These are phyloP conservation scores for Metopia argyrocephala DNA, from an alignment of 2,888 invertebrate species.

Conservation along the genomic window DNA sequence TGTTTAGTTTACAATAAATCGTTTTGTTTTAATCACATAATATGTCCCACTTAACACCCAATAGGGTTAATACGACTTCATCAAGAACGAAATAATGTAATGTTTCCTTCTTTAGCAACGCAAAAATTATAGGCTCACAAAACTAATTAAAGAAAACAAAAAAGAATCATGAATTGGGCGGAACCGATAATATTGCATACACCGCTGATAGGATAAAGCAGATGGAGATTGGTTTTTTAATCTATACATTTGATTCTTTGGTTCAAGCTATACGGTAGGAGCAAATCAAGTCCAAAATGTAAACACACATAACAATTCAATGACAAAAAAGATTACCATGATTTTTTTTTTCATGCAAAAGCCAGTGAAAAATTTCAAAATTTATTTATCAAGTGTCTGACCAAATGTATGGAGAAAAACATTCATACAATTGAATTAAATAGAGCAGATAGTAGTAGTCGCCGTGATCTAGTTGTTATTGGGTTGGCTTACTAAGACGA, in stretches of 20 bases:
- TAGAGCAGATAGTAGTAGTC: too few species aligned
- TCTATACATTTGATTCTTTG: not conserved
- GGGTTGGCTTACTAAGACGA: too few species aligned
- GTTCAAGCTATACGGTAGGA: constrained; percentile 27
- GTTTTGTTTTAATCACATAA: not conserved
- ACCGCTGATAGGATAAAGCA: constrained; percentile 2
- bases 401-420: not conserved
- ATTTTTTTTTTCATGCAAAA: constrained; percentile 23
- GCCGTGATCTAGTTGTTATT: too few species aligned
- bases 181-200: constrained; percentile 58
- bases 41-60: not conserved
- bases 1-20: not conserved
- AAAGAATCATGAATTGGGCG: constrained; percentile 58
- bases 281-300: constrained; percentile 49
- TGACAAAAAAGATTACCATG: constrained; percentile 55
- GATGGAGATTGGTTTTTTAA: constrained; percentile 8
- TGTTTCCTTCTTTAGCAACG: not conserved
- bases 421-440: too few species aligned
- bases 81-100: not conserved
- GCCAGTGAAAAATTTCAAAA: constrained; percentile 39
- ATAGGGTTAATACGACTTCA: constrained; percentile 27
- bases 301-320: constrained; percentile 59
- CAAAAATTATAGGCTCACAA: not conserved
- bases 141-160: constrained; percentile 64
- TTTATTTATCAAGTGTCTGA: not conserved